phyloP scores from a whole-genome alignment of 2,888 invertebrate species.

The Phytoseiulus persimilis region DNA sequence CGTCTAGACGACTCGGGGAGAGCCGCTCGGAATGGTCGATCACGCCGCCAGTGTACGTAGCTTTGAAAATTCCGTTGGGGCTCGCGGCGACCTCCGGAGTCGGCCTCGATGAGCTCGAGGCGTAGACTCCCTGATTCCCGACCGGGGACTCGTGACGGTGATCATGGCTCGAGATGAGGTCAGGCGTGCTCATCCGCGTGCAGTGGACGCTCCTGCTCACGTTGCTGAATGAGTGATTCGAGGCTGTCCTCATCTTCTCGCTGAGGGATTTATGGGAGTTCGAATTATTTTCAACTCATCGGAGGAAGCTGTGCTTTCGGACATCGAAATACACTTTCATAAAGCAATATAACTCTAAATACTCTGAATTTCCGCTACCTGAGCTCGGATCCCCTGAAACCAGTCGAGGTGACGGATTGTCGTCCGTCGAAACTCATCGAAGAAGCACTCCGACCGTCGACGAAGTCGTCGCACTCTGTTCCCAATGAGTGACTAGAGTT shows the following conservation, averaged over 20 bases:
- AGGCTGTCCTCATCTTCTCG: background rate
- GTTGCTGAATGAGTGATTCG: background rate
- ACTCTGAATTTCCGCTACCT: too few species aligned
- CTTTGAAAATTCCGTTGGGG: slow-evolving; percentile 11
- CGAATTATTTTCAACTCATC: too few species aligned
- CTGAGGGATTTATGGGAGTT: too few species aligned
- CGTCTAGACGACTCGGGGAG: background rate
- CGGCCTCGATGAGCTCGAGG: background rate
- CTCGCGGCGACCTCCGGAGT: background rate
- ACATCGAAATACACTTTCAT: too few species aligned
- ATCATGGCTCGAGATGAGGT: background rate
- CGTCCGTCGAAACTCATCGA: background rate
- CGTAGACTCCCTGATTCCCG: background rate
- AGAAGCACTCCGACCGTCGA: background rate
- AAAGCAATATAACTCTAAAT: too few species aligned
- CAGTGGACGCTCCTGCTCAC: background rate
- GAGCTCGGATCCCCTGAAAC: background rate
- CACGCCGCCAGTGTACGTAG: background rate
- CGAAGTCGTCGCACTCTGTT: background rate
- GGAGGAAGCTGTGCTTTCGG: too few species aligned
- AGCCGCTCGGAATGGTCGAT: background rate
- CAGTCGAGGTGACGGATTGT: background rate
- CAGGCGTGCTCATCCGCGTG: background rate
- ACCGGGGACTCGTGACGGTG: background rate
- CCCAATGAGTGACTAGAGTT: background rate